Base-by-base conservation (phyloP, 2,888 invertebrate species). In the Cataglyphis cursor region DNA sequence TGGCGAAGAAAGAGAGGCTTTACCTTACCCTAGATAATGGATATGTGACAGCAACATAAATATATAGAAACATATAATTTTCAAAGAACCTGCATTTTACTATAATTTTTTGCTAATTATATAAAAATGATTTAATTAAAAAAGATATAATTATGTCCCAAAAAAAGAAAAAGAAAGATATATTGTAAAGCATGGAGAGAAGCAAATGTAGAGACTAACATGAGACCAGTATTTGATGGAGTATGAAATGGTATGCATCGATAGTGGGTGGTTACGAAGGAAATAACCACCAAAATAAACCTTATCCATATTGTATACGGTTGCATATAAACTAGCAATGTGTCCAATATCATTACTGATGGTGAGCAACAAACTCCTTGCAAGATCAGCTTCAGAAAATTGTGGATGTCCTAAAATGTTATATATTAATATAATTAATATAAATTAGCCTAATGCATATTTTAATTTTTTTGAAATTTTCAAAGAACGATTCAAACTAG, bases 331-430 rank as follows among this genome's bases (percentile, higher is more conserved):
- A 92, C 96, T 96, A 59, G 97, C 96, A 83, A 97, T 96, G 94
- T 97, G 97, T n/a, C 97, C 97, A 81, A 97, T 96, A 91, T 97
- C 97, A 93, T 97, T 97, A 92, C 96, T 96, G 89, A 97, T 97
- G 83, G 96, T 96, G 90, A 96, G 95, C 64, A 97, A 93, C 59
- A 97, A 95, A 93, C 96, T 96, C 85, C 96, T 95, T 9, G 96
- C 97, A 65, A 96, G 95, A 92, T 97, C 97, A 81, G 96, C 96
- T 89, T 96, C 96, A 72, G 95, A 95, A 93, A 95, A 95, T 62
- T 91, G 93, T 80, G 87, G 83, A 15, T 92, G 90, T 51, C 92
- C 95, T 95, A 81, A 51, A 87, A 85, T 31, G 31, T 57, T 73
- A 73, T 57, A 57, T 57, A 9, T 75, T 75, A 75, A 64, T 62